These are phyloP conservation scores for Sarcoramphus papa DNA, from an alignment of 2,797 vertebrate species.

Conservation along the genomic window DNA sequence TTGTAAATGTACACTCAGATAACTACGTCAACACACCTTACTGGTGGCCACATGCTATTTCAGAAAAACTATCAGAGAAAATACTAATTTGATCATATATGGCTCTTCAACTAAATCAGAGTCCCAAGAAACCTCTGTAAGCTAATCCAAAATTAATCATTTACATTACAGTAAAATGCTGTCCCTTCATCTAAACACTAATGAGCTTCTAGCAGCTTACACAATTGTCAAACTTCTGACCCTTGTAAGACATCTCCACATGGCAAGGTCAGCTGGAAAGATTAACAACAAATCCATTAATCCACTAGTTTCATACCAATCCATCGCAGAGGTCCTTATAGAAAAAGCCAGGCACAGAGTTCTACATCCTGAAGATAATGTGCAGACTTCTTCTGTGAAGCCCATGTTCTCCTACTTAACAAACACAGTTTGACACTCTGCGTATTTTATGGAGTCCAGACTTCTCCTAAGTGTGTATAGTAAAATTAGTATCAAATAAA, in stretches of 20 bases:
- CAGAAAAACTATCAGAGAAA: background rate
- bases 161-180: background rate
- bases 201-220: background rate
- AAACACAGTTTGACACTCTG: background rate
- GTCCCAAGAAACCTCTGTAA: background rate
- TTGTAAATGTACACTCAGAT: background rate
- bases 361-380: background rate
- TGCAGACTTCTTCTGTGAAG: background rate
- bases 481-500: background rate
- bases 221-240: background rate
- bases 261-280: background rate
- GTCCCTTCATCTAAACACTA: background rate
- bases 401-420: background rate
- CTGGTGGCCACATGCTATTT: background rate
- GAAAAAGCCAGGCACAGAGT: background rate
- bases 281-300: background rate
- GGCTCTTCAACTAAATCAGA: background rate
- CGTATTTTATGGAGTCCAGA: background rate
- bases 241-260: background rate
- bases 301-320: background rate
- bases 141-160: background rate
- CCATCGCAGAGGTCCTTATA: rapidly evolving
- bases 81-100: background rate
- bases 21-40: background rate
- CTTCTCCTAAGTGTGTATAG: background rate